phyloP scores from a whole-genome alignment of 2,113 vertebrate genomes.

The Odobenus rosmarus region DNA sequence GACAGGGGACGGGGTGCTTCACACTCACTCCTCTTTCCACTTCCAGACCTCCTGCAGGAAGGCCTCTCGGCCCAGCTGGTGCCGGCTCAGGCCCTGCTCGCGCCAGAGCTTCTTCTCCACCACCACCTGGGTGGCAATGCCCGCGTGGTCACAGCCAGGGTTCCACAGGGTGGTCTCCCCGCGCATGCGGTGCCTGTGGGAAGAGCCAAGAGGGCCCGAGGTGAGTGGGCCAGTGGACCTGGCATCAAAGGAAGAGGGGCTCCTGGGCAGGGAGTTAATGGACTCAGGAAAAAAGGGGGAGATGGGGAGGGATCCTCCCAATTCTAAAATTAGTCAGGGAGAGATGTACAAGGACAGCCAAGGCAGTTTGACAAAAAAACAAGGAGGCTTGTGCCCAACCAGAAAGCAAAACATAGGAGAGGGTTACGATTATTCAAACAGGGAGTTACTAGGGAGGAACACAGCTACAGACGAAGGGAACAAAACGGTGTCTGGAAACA shows the following conservation, averaged over 20 bases:
- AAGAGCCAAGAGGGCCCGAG: rapidly evolving
- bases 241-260: not conserved
- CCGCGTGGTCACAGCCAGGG: conserved; percentile 95
- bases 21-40: conserved; percentile 95
- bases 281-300: not conserved
- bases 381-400: not conserved
- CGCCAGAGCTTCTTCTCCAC: conserved; percentile 95
- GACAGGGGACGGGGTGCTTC: not conserved
- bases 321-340: not conserved
- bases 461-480: not conserved
- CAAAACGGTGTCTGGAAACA: not conserved
- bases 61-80: conserved; percentile 92
- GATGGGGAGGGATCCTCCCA: not conserved
- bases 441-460: not conserved
- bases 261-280: not conserved
- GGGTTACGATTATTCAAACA: not conserved
- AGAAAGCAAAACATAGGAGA: not conserved
- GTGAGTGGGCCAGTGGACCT: rapidly evolving
- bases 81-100: conserved; percentile 89
- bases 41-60: conserved; percentile 94
- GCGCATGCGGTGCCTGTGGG: conserved; percentile 92
- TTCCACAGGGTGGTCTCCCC: conserved; percentile 95
- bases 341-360: not conserved
- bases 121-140: conserved; percentile 96
- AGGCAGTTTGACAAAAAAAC: not conserved